Conservation (phyloP, 2,888 invertebrate genomes). For the Latrodectus hesperus region DNA sequence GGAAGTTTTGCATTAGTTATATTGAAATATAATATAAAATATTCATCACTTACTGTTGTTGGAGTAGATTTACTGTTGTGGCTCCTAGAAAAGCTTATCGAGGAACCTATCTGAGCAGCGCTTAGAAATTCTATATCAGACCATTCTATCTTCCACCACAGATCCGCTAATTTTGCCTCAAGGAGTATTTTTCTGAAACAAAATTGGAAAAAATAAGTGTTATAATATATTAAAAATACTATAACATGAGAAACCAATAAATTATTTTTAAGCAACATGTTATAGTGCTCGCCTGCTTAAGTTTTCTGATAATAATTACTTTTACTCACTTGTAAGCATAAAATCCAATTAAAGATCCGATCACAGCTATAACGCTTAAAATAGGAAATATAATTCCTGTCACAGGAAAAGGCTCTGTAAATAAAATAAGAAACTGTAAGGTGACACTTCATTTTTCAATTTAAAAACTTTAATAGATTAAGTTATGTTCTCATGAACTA, state of each 20-base stretch:
- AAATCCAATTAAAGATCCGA: slow-evolving; percentile 43
- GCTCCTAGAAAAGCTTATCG: slow-evolving; percentile 40
- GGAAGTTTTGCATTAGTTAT: too few relatives aligned
- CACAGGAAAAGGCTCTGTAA: slow-evolving; percentile 54
- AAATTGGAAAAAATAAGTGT: neutral
- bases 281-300: neutral
- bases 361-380: slow-evolving; percentile 22
- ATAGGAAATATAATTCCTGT: slow-evolving; percentile 45
- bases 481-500: too few relatives aligned
- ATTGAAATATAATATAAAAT: neutral
- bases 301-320: neutral
- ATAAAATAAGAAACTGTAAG: too few relatives aligned
- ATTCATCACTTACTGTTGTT: slow-evolving; percentile 14
- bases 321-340: slow-evolving; percentile 54
- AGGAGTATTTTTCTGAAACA: slow-evolving; percentile 68
- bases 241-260: too few relatives aligned
- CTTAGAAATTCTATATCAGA: slow-evolving; percentile 69
- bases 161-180: slow-evolving; percentile 69
- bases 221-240: neutral
- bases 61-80: slow-evolving; percentile 40
- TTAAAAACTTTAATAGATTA: too few relatives aligned
- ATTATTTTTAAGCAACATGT: too few relatives aligned
- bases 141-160: slow-evolving; percentile 71
- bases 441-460: too few relatives aligned
- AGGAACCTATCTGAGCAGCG: slow-evolving; percentile 41